Evolutionary conservation across 2,113 vertebrate species (phyloP).

Genomic region (Sylvietta virens): DNA sequence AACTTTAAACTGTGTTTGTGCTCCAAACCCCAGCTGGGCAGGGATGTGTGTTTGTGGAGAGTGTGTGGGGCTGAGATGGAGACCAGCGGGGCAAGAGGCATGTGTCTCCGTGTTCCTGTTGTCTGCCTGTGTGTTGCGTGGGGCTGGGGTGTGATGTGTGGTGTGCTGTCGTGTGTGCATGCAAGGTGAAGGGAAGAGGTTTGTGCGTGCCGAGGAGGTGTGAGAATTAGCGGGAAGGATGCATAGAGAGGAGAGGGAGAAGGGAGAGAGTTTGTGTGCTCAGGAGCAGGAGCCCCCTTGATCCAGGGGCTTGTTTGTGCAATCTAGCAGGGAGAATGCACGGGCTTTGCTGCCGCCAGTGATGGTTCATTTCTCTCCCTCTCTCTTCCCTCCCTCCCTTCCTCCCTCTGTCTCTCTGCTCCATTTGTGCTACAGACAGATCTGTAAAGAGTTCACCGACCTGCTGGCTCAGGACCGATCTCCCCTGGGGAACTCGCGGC

Average conservation of each 20-base stretch:
- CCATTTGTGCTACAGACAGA: constrained; percentile 86
- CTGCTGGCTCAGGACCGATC: constrained; percentile 99
- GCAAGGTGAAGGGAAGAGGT: neutral
- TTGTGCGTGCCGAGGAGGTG: neutral
- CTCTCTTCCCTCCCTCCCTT: neutral
- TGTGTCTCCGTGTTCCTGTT: neutral
- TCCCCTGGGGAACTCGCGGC: constrained; percentile 96
- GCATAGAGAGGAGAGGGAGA: neutral
- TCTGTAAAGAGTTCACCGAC: constrained; percentile 99
- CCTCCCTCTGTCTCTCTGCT: constrained; percentile 39
- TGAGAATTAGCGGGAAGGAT: neutral
- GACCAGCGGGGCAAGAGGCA: accelerated
- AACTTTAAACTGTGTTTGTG: neutral
- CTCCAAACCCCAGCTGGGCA: neutral
- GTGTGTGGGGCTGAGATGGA: neutral
- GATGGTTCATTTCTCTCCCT: constrained; percentile 35
- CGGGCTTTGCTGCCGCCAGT: neutral
- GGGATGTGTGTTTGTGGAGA: neutral
- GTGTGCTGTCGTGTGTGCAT: accelerated
- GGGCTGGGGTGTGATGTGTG: neutral
- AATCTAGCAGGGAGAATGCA: neutral
- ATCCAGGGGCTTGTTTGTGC: neutral
- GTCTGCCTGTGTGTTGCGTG: neutral
- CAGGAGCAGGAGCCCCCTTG: neutral
- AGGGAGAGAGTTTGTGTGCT: accelerated